phyloP scores from a whole-genome alignment of 2,888 invertebrate genomes.

The Tanaodytes sp. region DNA sequence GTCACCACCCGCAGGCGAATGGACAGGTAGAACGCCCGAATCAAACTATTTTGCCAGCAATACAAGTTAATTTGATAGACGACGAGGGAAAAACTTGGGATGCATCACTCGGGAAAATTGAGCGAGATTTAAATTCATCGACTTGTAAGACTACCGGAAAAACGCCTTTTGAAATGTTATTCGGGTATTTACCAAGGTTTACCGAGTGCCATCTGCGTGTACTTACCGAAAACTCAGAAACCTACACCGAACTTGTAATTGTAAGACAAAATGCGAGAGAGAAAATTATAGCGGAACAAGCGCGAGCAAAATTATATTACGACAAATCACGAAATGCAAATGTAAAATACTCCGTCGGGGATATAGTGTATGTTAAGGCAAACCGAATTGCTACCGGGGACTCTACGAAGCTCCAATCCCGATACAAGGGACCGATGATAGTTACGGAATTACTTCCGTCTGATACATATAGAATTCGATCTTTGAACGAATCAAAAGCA shows the following conservation, averaged over 20 bases:
- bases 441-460: constrained; percentile 1
- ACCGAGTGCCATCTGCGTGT: not conserved
- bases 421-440: not conserved
- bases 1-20: too few species aligned
- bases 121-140: not conserved
- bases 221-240: not conserved
- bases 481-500: not conserved
- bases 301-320: not conserved
- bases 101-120: not conserved
- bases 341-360: not conserved
- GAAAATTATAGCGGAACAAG: not conserved
- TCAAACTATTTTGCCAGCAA: too few species aligned
- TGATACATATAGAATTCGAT: not conserved
- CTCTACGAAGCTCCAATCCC: constrained; percentile 1
- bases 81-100: constrained; percentile 4
- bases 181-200: constrained; percentile 1
- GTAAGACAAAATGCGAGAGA: not conserved
- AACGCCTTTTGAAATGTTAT: constrained; percentile 4
- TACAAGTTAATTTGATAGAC: not conserved
- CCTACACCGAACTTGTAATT: not conserved
- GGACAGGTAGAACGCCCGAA: too few species aligned
- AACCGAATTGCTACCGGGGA: not conserved
- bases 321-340: not conserved
- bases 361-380: constrained; percentile 4
- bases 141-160: not conserved